These are phyloP conservation scores for Silurus aristotelis DNA, from an alignment of 2,797 vertebrate genomes.

Conservation along the genomic window DNA sequence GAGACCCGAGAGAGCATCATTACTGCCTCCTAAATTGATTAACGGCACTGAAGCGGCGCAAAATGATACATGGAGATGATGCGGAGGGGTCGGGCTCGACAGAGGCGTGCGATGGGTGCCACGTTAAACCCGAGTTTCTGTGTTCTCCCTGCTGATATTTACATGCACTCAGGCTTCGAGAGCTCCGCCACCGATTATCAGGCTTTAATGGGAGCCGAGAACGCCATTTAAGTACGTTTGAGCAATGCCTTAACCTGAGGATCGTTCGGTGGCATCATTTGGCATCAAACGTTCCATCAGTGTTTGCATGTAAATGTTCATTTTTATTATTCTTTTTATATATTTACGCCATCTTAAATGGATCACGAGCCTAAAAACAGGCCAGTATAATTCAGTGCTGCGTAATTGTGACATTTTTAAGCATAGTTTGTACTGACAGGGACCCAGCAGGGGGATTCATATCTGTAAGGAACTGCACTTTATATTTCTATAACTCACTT, in stretches of 20 bases:
- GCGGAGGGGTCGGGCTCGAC: conserved; percentile 66
- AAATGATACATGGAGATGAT: conserved; percentile 95
- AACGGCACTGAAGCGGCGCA: conserved; percentile 95
- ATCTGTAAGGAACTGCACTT: background rate
- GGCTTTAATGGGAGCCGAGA: conserved; percentile 49
- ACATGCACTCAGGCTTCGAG: conserved; percentile 54
- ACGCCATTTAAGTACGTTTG: conserved; percentile 37
- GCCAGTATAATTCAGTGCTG: background rate
- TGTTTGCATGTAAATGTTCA: background rate
- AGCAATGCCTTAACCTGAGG: conserved; percentile 30
- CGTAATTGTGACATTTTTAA: background rate
- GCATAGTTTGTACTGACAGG: background rate
- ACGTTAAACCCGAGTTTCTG: conserved; percentile 48
- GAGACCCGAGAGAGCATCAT: conserved; percentile 96
- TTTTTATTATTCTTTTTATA: background rate
- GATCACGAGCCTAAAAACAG: conserved; percentile 4
- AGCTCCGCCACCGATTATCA: conserved; percentile 36
- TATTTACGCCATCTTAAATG: background rate
- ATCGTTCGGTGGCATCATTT: background rate
- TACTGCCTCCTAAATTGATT: conserved; percentile 99
- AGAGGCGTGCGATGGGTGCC: conserved; percentile 54
- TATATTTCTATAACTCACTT: background rate
- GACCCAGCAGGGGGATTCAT: background rate
- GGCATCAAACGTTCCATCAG: background rate
- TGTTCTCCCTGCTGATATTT: conserved; percentile 53